Base-by-base conservation (phyloP, 1,140 invertebrate species). In the Harlomillsia oculata region DNA sequence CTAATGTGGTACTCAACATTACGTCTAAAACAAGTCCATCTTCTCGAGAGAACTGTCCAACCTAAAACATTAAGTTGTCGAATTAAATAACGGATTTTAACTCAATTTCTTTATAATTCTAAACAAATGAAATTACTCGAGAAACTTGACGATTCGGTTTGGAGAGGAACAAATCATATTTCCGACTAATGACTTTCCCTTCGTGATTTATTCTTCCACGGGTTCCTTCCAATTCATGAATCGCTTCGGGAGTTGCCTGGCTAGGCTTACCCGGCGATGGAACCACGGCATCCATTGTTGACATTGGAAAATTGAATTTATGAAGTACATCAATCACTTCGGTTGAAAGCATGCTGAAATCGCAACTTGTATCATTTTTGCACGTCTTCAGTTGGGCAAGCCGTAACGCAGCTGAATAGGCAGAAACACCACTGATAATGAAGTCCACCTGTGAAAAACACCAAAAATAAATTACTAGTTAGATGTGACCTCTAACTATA, bases 351-450 rank as follows among this genome's bases (percentile, higher is more conserved):
- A 65, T 30, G 3, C 49, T 39, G 39, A 53, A 26, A 48, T 62
- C 48, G 18, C 48, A 56, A 6, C 26, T 32, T 18, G 58, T 53
- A 3, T 49, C 57, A 44, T 63, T 53, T n/a, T 44, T 29, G 45
- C 69, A 69, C 14, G 48, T 30, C 40, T 68, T 64, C n/a, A 69
- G 25, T 32, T 65, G 64, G 21, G 66, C 58, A 13, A 70, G 36
- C 9, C 65, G 49, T 9, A 68, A 52, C 9, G 67, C 68, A 9
- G 69, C 68, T n/a, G 68, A 69, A n/a, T 67, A 68, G 8, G 68
- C 68, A 16, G 68, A 69, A 5, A 68, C 65, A 5, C 67, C 69
- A 46, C 66, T 68, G n/a, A 68, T 65, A 5, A 68, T 67, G 41
- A 68, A 68, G 5, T 62, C 60, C 4, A 70, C 63, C 62, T 68